Conservation (phyloP, 37 sponge, comb jelly and placozoan species). For the Tethya wilhelma region DNA sequence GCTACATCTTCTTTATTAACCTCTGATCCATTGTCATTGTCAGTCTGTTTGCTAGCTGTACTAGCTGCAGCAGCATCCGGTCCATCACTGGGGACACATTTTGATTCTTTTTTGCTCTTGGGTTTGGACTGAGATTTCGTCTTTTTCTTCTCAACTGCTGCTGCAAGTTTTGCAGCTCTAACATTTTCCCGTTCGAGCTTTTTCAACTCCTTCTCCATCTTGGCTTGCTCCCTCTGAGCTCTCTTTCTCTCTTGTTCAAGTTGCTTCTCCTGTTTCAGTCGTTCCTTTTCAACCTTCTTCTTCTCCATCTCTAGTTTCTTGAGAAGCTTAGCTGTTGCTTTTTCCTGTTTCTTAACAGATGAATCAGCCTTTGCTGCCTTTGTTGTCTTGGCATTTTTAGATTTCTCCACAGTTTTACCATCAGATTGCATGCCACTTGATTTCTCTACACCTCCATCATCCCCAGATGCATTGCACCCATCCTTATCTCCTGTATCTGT, state of each 20-base stretch:
- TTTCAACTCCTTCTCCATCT: slow-evolving; percentile 27
- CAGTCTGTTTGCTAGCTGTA: not conserved
- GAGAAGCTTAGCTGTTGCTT: not conserved
- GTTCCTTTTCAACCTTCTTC: slow-evolving; percentile 33
- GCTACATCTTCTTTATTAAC: not conserved
- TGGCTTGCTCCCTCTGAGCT: slow-evolving; percentile 21
- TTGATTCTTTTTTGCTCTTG: not conserved
- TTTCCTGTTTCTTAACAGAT: slow-evolving; percentile 21
- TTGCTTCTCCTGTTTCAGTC: slow-evolving; percentile 12
- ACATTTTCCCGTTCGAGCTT: slow-evolving; percentile 14
- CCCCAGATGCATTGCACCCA: not conserved
- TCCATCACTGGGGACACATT: not conserved
- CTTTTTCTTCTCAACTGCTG: not conserved
- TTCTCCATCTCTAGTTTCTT: slow-evolving; percentile 30
- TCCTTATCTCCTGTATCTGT: too few species aligned
- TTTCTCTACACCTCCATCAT: slow-evolving; percentile 8
- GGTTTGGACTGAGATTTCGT: too few species aligned
- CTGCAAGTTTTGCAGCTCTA: not conserved
- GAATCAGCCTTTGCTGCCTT: not conserved
- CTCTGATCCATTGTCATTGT: not conserved
- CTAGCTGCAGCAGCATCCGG: not conserved
- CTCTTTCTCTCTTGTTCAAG: slow-evolving; percentile 37
- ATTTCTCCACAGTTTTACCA: not conserved
- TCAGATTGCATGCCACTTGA: not conserved
- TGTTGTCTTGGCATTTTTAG: not conserved